Conservation (phyloP, 2,888 invertebrate species). For the Ectobius pallidus region DNA sequence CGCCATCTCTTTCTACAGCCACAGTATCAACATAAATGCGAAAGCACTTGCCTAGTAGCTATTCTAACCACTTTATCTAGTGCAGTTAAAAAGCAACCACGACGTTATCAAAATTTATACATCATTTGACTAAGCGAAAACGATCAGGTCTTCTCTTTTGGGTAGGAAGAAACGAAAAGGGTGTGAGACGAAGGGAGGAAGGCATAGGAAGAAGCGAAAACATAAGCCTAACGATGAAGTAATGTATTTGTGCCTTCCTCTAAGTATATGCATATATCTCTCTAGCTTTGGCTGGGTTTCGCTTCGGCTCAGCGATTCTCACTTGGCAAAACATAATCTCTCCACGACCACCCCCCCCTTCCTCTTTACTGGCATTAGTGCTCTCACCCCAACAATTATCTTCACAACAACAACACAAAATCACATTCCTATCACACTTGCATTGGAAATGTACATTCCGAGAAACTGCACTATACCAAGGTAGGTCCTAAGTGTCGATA, state of each 20-base stretch:
- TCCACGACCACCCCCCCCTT: too few relatives aligned
- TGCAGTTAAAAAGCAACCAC: slow-evolving; percentile 44
- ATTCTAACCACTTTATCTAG: slow-evolving; percentile 27
- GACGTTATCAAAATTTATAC: slow-evolving; percentile 47
- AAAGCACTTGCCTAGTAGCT: slow-evolving; percentile 22
- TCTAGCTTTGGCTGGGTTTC: neutral
- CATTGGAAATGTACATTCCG: too few relatives aligned
- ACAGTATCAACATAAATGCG: slow-evolving; percentile 37
- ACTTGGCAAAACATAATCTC: slow-evolving; percentile 32
- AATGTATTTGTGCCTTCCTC: slow-evolving; percentile 41
- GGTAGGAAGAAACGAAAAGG: neutral
- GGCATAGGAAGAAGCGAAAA: slow-evolving; percentile 40
- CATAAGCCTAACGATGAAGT: slow-evolving; percentile 46
- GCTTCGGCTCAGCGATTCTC: slow-evolving; percentile 8
- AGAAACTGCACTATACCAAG: too few relatives aligned
- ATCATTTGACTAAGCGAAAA: slow-evolving; percentile 48
- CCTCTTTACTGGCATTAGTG: too few relatives aligned
- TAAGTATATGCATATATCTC: neutral
- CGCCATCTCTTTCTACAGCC: too few relatives aligned
- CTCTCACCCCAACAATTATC: too few relatives aligned
- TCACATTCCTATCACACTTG: too few relatives aligned
- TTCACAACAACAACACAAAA: too few relatives aligned
- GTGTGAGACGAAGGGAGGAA: neutral
- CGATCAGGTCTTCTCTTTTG: slow-evolving; percentile 40
- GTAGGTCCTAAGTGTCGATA: too few relatives aligned